Percentiles rank a stretch among this genome's conserved stretches.
These are phyloP conservation scores for Peromyscus californicus DNA, from an alignment of 2,113 vertebrate species.

Conservation along the genomic window DNA sequence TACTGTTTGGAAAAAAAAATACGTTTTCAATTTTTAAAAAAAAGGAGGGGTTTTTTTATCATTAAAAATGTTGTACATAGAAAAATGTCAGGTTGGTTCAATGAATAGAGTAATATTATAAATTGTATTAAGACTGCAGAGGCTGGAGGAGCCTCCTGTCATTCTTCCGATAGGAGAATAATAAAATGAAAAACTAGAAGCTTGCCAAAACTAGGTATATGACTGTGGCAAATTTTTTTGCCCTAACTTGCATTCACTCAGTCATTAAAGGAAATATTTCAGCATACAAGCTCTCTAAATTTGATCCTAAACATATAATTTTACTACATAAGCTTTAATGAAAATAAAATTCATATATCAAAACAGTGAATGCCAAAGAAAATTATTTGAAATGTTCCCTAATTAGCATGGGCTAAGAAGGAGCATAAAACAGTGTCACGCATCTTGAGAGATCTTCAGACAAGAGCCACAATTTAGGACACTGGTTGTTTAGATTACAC, in stretches of 20 bases:
- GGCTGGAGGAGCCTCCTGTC: fast-evolving
- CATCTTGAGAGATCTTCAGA: background rate
- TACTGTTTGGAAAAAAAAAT: background rate
- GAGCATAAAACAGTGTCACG: background rate
- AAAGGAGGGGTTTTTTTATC: background rate
- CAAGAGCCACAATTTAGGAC: background rate
- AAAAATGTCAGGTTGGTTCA: background rate
- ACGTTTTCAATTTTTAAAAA: background rate
- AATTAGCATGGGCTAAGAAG: background rate
- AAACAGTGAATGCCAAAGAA: background rate
- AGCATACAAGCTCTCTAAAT: background rate
- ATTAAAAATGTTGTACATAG: background rate
- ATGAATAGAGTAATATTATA: background rate
- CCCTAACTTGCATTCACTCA: background rate
- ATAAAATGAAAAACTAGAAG: background rate
- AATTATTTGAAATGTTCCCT: background rate
- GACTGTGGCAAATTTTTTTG: background rate
- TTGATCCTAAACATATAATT: background rate
- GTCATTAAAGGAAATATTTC: background rate
- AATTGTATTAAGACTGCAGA: background rate
- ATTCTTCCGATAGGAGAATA: background rate
- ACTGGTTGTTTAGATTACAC: background rate
- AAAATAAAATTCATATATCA: background rate
- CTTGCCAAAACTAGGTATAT: background rate
- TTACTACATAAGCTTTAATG: background rate